A percentile compares a stretch with the other conserved stretches of the same genome.
Conservation (phyloP, 2,888 invertebrate genomes). For the Pheosia gnoma region DNA sequence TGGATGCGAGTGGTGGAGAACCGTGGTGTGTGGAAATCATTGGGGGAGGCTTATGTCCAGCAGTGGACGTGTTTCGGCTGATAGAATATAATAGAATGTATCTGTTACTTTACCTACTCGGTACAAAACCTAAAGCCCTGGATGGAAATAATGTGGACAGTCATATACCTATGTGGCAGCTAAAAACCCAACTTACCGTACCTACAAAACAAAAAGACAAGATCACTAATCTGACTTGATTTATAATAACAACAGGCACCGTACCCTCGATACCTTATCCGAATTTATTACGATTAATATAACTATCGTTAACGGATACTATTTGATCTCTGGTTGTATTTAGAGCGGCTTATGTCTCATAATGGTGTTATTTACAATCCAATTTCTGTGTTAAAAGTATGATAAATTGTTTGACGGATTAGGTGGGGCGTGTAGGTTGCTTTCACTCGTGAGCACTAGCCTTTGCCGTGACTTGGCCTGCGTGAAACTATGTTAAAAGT, state of each 20-base stretch:
- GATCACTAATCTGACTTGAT: constrained; percentile 50
- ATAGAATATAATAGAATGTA: too few species aligned
- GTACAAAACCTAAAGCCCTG: too few species aligned
- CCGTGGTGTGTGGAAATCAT: too few species aligned
- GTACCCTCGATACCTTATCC: constrained; percentile 38
- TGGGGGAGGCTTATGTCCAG: too few species aligned
- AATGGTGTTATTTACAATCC: constrained; percentile 38
- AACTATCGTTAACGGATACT: constrained; percentile 23
- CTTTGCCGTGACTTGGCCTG: background rate
- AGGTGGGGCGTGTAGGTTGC: constrained; percentile 11
- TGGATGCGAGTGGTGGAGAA: too few species aligned
- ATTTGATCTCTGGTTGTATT: constrained; percentile 34
- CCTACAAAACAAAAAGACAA: constrained; percentile 1
- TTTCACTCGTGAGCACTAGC: background rate
- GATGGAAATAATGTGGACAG: too few species aligned
- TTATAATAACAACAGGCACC: constrained; percentile 40
- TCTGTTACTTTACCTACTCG: too few species aligned
- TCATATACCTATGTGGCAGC: background rate
- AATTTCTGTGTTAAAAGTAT: constrained; percentile 42
- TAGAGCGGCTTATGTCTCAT: constrained; percentile 37
- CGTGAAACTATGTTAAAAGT: too few species aligned
- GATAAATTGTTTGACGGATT: constrained; percentile 38
- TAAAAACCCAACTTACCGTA: background rate
- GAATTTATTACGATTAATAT: constrained; percentile 47
- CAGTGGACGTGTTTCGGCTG: too few species aligned